These are phyloP conservation scores for Varanus komodoensis DNA, from an alignment of 2,113 vertebrate genomes.

Conservation along the genomic window DNA sequence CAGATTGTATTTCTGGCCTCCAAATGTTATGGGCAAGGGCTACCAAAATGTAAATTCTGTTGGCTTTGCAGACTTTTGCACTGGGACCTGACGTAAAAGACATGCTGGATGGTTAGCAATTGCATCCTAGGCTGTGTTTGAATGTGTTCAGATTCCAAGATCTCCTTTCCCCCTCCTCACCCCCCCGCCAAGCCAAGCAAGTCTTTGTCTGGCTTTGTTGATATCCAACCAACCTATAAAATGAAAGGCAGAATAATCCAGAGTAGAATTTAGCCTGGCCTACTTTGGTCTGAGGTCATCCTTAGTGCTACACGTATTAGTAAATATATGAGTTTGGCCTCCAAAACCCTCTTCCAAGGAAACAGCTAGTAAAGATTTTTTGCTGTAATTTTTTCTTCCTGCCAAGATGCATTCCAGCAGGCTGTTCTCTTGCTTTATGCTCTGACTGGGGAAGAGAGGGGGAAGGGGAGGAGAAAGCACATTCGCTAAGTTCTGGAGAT, in stretches of 20 bases:
- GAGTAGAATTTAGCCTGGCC: conserved; percentile 59
- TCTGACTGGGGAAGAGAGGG: conserved; percentile 65
- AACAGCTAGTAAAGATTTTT: conserved; percentile 77
- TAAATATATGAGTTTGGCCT: conserved; percentile 72
- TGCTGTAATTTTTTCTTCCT: conserved; percentile 64
- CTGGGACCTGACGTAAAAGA: too few relatives aligned
- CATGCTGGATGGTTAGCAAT: background rate
- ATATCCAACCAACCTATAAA: conserved; percentile 48
- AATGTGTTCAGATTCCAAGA: background rate
- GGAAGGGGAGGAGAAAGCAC: background rate
- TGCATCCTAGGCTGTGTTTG: background rate
- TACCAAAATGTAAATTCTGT: too few relatives aligned
- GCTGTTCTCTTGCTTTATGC: conserved; percentile 69
- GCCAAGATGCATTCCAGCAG: conserved; percentile 74
- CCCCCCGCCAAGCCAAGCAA: background rate
- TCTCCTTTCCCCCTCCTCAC: conserved; percentile 28
- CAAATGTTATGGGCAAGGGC: too few relatives aligned
- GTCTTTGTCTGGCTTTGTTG: conserved; percentile 55
- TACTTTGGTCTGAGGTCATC: conserved; percentile 63
- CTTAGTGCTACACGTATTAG: conserved; percentile 59
- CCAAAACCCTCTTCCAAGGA: conserved; percentile 72
- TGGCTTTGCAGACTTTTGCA: too few relatives aligned
- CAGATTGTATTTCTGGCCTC: too few relatives aligned
- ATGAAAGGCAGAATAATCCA: conserved; percentile 47
- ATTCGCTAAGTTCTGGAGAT: background rate